A percentile compares a stretch with the other conserved stretches of the same genome.
Evolutionary conservation across 2,888 invertebrate genomes (phyloP).

Genomic region (Heliconius hortense): DNA sequence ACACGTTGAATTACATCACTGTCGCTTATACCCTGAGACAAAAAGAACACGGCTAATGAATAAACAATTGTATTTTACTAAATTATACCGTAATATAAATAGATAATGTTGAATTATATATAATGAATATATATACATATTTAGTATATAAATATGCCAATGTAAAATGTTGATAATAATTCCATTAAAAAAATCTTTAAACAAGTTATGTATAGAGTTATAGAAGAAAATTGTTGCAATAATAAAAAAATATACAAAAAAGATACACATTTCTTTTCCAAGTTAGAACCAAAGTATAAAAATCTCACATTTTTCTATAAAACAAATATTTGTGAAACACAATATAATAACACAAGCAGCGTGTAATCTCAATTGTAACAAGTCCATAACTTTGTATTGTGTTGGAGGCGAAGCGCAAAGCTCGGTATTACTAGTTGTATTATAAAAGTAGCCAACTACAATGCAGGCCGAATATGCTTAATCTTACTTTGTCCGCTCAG

Average conservation of each 20-base stretch:
- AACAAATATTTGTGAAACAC: background rate
- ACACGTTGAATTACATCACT: background rate
- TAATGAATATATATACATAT: background rate
- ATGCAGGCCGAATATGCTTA: slow-evolving; percentile 26
- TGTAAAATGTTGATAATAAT: background rate
- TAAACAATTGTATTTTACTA: background rate
- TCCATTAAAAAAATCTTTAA: too few species aligned
- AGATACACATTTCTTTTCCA: background rate
- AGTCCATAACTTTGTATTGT: slow-evolving; percentile 24
- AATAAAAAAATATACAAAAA: background rate
- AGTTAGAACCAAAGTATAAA: background rate
- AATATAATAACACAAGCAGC: slow-evolving; percentile 5
- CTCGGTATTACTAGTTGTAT: slow-evolving; percentile 23
- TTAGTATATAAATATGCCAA: background rate
- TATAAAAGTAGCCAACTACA: slow-evolving; percentile 29
- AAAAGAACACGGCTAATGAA: background rate
- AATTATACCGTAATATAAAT: background rate
- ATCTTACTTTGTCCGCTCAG: slow-evolving; percentile 28
- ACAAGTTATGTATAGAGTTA: too few species aligned
- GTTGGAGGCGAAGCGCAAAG: slow-evolving; percentile 16
- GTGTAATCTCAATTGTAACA: slow-evolving; percentile 25
- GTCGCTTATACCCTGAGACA: background rate
- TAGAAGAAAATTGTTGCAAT: background rate
- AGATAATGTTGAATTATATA: background rate
- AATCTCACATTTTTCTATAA: background rate